Evolutionary conservation across 2,113 vertebrate species (phyloP).

Genomic region (Hiodon tergisus): DNA sequence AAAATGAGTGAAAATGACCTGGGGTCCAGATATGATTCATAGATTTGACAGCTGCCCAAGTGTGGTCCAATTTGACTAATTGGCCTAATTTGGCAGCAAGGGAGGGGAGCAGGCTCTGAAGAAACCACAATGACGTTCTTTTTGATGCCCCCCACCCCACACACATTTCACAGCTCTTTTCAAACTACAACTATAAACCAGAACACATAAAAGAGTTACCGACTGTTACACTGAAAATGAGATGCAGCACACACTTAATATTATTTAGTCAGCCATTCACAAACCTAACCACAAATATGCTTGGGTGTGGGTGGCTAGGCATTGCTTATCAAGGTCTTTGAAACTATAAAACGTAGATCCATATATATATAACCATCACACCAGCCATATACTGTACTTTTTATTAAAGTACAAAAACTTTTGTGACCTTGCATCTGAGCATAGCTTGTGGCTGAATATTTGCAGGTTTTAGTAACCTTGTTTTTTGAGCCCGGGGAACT

Average conservation of each 20-base stretch:
- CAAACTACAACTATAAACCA: background rate
- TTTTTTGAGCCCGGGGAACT: too few relatives aligned
- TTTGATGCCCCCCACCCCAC: background rate
- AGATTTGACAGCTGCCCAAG: constrained; percentile 56
- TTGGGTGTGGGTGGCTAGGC: too few relatives aligned
- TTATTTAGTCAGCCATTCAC: background rate
- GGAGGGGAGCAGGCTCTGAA: constrained; percentile 57
- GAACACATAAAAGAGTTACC: background rate
- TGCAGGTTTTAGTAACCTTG: too few relatives aligned
- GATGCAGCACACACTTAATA: background rate
- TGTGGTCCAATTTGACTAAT: constrained; percentile 64
- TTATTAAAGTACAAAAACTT: too few relatives aligned
- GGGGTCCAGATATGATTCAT: constrained; percentile 53
- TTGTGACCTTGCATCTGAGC: too few relatives aligned
- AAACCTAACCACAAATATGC: too few relatives aligned
- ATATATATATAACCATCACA: too few relatives aligned
- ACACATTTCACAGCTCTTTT: constrained; percentile 34
- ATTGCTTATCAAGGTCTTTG: too few relatives aligned
- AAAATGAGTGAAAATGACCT: constrained; percentile 63
- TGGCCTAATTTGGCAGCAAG: constrained; percentile 65
- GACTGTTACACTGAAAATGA: too few relatives aligned
- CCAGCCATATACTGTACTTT: too few relatives aligned
- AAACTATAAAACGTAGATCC: too few relatives aligned
- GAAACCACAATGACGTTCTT: constrained; percentile 29
- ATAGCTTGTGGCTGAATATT: too few relatives aligned